These are phyloP conservation scores for Nephrocerus scutellatus DNA, from an alignment of 2,888 invertebrate species.

Conservation along the genomic window DNA sequence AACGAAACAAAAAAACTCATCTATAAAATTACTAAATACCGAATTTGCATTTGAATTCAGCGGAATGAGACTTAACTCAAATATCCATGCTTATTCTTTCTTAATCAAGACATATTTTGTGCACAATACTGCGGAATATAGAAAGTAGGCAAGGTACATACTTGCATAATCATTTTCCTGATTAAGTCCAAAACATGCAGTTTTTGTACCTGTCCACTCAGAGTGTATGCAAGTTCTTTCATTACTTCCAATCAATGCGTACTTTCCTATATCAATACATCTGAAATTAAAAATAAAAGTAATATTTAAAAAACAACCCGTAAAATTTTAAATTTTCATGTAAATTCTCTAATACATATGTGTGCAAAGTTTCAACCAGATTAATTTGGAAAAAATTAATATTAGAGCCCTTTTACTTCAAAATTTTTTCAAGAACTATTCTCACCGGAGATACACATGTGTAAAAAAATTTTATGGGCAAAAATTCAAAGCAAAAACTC, in stretches of 20 bases:
- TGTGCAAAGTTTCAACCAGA: no score
- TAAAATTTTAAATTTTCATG: no score
- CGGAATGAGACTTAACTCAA: background rate
- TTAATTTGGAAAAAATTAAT: no score
- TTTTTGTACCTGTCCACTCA: constrained; percentile 72
- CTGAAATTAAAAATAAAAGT: constrained; percentile 41
- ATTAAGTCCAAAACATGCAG: constrained; percentile 72
- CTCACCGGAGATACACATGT: no score
- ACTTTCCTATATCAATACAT: constrained; percentile 82
- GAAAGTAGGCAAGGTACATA: constrained; percentile 53
- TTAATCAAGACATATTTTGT: background rate
- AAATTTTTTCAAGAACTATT: no score
- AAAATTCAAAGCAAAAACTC: no score
- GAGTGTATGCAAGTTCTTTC: constrained; percentile 67
- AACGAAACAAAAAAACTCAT: constrained; percentile 1
- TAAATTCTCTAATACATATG: no score
- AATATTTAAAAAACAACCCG: no score
- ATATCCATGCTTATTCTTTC: background rate
- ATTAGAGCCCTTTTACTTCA: no score
- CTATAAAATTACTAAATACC: background rate
- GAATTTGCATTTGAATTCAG: constrained; percentile 1
- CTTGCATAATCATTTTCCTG: constrained; percentile 82
- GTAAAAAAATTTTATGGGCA: no score
- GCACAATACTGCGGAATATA: background rate
- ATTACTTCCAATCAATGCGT: constrained; percentile 69